Evolutionary conservation across 2,888 invertebrate species (phyloP).

Genomic region (Perizoma flavofasciatum): DNA sequence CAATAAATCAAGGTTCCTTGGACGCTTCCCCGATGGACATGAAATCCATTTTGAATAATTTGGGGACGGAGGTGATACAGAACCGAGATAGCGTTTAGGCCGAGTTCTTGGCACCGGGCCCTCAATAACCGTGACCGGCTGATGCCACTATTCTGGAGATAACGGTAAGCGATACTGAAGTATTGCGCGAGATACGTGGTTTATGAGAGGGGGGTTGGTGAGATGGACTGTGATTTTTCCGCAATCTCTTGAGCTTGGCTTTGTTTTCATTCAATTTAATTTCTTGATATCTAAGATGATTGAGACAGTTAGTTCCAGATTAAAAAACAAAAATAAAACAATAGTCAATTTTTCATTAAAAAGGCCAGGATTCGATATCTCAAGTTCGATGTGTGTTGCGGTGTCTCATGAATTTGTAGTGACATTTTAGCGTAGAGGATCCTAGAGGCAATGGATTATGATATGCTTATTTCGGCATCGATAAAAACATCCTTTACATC

Average conservation of each 20-base stretch:
- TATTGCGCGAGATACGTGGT: conserved; percentile 16
- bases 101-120: conserved; percentile 68
- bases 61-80: conserved; percentile 49
- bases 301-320: too few species aligned
- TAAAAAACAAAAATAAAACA: too few species aligned
- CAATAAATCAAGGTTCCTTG: conserved; percentile 6
- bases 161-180: conserved; percentile 24
- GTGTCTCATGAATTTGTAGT: too few species aligned
- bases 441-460: too few species aligned
- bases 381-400: too few species aligned
- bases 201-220: conserved; percentile 13
- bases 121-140: conserved; percentile 49
- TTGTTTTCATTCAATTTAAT: neutral
- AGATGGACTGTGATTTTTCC: conserved; percentile 13
- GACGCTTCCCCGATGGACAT: conserved; percentile 30
- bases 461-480: too few species aligned
- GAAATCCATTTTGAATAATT: conserved; percentile 62
- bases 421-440: too few species aligned
- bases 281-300: too few species aligned
- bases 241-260: conserved; percentile 3
- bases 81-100: conserved; percentile 63
- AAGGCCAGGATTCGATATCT: too few species aligned
- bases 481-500: too few species aligned
- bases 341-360: too few species aligned
- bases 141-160: conserved; percentile 41